Base-by-base conservation (phyloP, 2,113 vertebrate genomes). In the Pandion haliaetus region DNA sequence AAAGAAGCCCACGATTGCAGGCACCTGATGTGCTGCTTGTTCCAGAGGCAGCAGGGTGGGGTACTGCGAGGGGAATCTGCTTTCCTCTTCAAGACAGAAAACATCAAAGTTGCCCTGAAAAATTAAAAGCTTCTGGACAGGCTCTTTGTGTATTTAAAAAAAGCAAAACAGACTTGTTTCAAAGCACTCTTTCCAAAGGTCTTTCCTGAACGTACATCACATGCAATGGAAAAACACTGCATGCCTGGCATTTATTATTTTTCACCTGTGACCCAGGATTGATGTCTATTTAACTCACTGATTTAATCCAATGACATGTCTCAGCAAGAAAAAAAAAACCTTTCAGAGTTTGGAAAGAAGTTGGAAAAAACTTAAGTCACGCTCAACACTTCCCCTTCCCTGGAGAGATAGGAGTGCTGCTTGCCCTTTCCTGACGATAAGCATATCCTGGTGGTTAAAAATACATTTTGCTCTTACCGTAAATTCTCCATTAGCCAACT, bases 361-460 rank as follows among this genome's bases (percentile, higher is more conserved):
- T 57, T 91, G 91, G 85, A 90, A 71, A 97, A 97, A 96, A 89
- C 59, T 96, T 45, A 90, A 96, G 92, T 92, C 90, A 93, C 5
- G 38, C 84, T 95, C 92, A 88, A 94, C 91, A 93, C 92, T 96
- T 97, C 96, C 97, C 89, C 44, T 96, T 95, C 96, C 96, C 86
- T 82, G 74, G 94, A 96, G 79, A 94, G 95, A 95, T 86, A 87
- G 97, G 77, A 95, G 77, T 36, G 55, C 90, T 95, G 95, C 96
- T 96, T 92, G 91, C 96, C 96, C 97, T 96, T 97, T 98, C 96
- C 98, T 97, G 97, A 81, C 1, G 97, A 96, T 97, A 97, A 97
- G 97, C 96, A 93, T 93, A 97, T 97, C 97, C 97, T 96, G 95
- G 71, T 89, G n/a, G 91, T 96, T 97, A 97, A 96, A 98, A 98